A percentile compares a stretch with the other conserved stretches of the same genome.
Conservation (phyloP, 2,888 invertebrate genomes). For the Cephus pygmeus region DNA sequence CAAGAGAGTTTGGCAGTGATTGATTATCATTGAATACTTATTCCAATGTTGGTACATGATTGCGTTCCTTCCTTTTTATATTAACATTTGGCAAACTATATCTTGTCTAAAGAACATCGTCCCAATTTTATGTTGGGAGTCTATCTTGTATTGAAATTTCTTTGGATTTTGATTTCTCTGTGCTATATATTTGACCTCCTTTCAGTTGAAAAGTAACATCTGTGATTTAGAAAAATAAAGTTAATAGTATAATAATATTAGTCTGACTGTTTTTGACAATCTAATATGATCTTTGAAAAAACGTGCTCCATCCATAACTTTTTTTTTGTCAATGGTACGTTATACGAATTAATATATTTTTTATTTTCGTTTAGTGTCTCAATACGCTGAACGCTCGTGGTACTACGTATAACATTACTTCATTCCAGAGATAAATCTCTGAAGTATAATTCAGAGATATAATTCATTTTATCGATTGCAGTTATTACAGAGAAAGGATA, state of each 20-base stretch:
- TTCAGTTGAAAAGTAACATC: slow-evolving; percentile 1
- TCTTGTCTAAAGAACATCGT: not conserved
- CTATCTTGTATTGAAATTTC: slow-evolving; percentile 13
- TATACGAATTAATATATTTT: not conserved
- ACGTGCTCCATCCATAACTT: not conserved
- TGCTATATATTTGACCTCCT: not conserved
- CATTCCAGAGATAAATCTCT: not conserved
- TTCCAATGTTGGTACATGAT: not conserved
- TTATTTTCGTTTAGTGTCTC: not conserved
- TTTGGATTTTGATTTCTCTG: slow-evolving; percentile 15
- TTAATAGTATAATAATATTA: not conserved
- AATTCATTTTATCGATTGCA: not conserved
- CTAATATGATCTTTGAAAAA: not conserved
- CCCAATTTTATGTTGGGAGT: not conserved
- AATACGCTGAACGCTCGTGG: not conserved
- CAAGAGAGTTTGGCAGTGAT: not conserved
- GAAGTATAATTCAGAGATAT: not conserved
- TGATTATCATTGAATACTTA: not conserved
- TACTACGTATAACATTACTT: not conserved
- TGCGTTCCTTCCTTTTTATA: not conserved
- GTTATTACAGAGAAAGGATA: not conserved
- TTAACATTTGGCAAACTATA: not conserved
- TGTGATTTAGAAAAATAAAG: not conserved
- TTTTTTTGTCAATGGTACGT: not conserved
- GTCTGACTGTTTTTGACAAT: not conserved